Conservation (phyloP, 64 coral and sea anemone genomes). For the Catalaphyllia jardinei region DNA sequence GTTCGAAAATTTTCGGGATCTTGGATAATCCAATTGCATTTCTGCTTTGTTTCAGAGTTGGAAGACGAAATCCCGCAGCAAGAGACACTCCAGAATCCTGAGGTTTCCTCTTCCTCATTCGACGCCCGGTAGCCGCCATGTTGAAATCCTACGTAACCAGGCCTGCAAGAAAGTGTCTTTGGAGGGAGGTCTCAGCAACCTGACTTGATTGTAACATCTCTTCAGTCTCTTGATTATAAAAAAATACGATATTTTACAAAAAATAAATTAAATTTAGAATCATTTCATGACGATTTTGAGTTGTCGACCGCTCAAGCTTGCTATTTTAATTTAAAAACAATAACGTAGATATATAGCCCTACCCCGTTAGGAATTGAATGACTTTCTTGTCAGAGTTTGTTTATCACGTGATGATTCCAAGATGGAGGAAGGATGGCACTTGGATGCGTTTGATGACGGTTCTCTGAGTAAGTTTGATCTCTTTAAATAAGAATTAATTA, state of each 20-base stretch:
- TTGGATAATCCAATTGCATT: slow-evolving; percentile 51
- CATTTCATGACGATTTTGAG: too few relatives aligned
- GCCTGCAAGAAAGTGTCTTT: background rate
- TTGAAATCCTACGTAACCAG: slow-evolving; percentile 37
- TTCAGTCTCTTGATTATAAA: background rate
- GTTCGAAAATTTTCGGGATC: slow-evolving; percentile 26
- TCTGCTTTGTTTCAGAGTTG: slow-evolving; percentile 60
- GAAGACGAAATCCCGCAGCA: slow-evolving; percentile 63
- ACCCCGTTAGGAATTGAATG: background rate
- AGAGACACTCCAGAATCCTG: slow-evolving; percentile 19
- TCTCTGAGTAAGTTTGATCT: slow-evolving; percentile 86
- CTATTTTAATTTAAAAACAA: too few relatives aligned
- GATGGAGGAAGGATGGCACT: slow-evolving; percentile 88
- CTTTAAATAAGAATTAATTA: background rate
- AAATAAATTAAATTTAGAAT: too few relatives aligned
- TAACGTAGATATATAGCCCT: background rate
- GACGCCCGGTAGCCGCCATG: slow-evolving; percentile 56
- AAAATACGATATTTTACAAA: too few relatives aligned
- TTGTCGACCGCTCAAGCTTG: too few relatives aligned
- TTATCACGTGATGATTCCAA: slow-evolving; percentile 53
- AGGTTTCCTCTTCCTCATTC: slow-evolving; percentile 44
- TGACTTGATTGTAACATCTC: background rate
- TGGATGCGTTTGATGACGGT: slow-evolving; percentile 94
- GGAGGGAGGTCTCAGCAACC: background rate
- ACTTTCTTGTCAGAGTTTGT: background rate